Conservation (phyloP, 2,797 vertebrate genomes). For the Pangasius mekongensis region DNA sequence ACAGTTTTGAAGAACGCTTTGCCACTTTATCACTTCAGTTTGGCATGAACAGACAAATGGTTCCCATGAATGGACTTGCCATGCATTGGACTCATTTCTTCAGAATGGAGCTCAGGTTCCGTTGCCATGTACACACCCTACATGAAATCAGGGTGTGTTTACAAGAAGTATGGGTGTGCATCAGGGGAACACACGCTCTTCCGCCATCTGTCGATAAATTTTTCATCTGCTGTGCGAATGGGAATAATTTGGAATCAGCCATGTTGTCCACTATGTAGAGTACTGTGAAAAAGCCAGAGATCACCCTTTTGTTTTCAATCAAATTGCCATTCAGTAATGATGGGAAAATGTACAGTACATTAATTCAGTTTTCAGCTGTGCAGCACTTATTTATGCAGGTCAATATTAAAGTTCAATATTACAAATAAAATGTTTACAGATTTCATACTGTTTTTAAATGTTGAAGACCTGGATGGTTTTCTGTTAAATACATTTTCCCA, state of each 20-base stretch:
- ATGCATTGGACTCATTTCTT: not conserved
- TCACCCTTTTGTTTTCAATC: not conserved
- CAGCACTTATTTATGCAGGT: not conserved
- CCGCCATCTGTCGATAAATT: not conserved
- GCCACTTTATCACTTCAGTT: not conserved
- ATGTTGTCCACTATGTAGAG: conserved; percentile 17
- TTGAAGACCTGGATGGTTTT: not conserved
- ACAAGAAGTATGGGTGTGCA: not conserved
- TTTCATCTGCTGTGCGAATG: no score
- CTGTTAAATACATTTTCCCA: not conserved
- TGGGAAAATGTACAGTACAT: not conserved
- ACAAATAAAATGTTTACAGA: not conserved
- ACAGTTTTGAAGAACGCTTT: not conserved
- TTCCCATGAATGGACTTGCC: not conserved
- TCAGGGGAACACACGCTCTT: not conserved
- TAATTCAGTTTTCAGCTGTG: not conserved
- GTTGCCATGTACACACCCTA: not conserved
- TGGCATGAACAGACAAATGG: not conserved
- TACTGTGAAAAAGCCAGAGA: not conserved
- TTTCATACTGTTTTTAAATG: not conserved
- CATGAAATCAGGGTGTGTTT: not conserved
- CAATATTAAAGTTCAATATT: not conserved
- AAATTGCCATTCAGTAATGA: not conserved
- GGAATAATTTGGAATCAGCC: not conserved
- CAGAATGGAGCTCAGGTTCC: not conserved